Base-by-base conservation (phyloP, 2,113 vertebrate genomes). In the Chloroceryle aenea region DNA sequence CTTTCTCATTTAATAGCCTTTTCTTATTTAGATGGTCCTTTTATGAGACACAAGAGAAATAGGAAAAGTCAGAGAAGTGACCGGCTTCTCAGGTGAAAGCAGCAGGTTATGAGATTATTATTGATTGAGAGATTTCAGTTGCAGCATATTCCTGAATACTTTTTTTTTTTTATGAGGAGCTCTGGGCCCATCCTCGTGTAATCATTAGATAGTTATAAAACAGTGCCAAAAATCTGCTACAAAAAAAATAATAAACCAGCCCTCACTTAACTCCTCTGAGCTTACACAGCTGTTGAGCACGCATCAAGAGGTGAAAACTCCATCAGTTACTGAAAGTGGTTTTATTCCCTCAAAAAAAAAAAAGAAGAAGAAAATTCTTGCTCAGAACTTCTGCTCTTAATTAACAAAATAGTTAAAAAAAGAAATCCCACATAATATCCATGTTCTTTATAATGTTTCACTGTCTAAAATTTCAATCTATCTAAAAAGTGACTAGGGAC, bases 71-170 rank as follows among this genome's bases (percentile, higher is more conserved):
- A 79, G 59, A 47, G 43, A 62, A 79, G 30, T 27, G n/a, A 43
- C 18, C 30, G 40, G 22, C 10, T 86, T 75, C 14, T 29, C 32
- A 14, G 19, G 16, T 43, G 34, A 76, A 45, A 81, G 26, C n/a
- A 23, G 43, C 2, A 2, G 47, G 14, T 47, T 32, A 4, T 16
- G 43, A 82, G 52, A 32, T 19, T 1, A 0, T 55, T 61, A 23
- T 67, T 67, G 25, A n/a, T 14, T 15, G 15, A 64, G 29, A 1
- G 2, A 87, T 50, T 69, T 56, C 26, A 1, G 0, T 25, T 20
- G 9, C 18, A 62, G 6, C 15, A 10, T 63, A 56, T 42, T 55
- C 30, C 17, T 61, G 29, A 30, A 3, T 12, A 4, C 14, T 11
- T 26, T 12, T 7, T 3, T 34, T 30, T 18, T 47, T 12, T 11